A percentile compares a stretch with the other conserved stretches of the same genome.
These are phyloP conservation scores for Blastobasis adustella DNA, from an alignment of 2,888 invertebrate species.

Conservation along the genomic window DNA sequence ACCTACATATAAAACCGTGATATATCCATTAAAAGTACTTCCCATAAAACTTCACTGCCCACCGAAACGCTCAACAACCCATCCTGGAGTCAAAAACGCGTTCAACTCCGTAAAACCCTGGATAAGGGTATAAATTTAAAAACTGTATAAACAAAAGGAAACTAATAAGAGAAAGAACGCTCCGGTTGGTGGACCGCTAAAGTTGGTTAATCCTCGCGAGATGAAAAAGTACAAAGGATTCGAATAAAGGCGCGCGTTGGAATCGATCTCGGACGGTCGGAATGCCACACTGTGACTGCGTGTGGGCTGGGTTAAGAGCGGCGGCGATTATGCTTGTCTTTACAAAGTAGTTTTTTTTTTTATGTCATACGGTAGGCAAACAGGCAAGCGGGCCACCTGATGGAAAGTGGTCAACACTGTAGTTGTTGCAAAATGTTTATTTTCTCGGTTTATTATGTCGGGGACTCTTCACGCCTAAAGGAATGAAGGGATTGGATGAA, in stretches of 20 bases:
- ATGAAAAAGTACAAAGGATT: conserved; percentile 63
- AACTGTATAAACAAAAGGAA: conserved; percentile 30
- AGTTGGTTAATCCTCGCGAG: conserved; percentile 61
- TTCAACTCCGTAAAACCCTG: background rate
- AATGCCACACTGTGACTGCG: conserved; percentile 34
- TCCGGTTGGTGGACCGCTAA: conserved; percentile 34
- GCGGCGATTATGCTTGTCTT: background rate
- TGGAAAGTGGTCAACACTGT: no score
- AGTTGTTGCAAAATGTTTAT: no score
- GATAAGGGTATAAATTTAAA: conserved; percentile 15
- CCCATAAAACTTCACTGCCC: no score
- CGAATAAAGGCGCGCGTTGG: conserved; percentile 43
- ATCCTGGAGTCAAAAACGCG: background rate
- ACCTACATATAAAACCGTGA: no score
- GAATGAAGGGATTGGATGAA: no score
- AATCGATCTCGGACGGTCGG: conserved; percentile 52
- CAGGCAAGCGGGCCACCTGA: no score
- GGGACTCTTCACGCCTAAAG: no score
- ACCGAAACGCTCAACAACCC: no score
- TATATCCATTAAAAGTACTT: no score
- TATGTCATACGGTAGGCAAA: no score
- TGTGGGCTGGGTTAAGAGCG: background rate
- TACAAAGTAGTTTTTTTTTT: no score
- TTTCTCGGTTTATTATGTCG: no score
- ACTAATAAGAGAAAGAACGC: conserved; percentile 41